These are phyloP conservation scores for Camponotus vicinus DNA, from an alignment of 1,140 invertebrate genomes.

Conservation along the genomic window DNA sequence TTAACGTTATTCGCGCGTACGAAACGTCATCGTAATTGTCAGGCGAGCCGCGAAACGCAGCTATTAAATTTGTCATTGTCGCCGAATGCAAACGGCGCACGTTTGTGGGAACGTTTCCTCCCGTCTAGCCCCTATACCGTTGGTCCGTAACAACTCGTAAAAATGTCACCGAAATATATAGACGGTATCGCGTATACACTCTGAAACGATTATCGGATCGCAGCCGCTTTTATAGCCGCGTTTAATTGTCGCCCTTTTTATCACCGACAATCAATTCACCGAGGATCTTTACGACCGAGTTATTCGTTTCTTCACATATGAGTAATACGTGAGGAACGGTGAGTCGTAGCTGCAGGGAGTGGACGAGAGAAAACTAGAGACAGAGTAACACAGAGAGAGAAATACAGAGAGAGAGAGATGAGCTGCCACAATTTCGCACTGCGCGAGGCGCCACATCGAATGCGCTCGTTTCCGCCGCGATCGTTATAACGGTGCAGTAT, in stretches of 20 bases:
- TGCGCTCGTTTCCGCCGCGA: conserved; percentile 66
- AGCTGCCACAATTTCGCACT: conserved; percentile 40
- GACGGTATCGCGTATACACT: conserved; percentile 22
- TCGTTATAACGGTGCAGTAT: conserved; percentile 67
- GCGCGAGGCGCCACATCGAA: conserved; percentile 40
- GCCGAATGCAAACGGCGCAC: conserved; percentile 55
- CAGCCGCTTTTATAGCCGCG: not conserved
- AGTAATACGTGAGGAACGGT: conserved; percentile 37
- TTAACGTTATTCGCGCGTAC: conserved; percentile 28
- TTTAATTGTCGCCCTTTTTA: conserved; percentile 68
- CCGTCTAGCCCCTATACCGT: not conserved
- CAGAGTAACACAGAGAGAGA: not conserved
- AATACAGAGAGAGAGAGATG: conserved; percentile 28
- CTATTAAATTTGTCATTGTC: conserved; percentile 64
- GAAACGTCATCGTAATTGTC: conserved; percentile 49
- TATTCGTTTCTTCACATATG: conserved; percentile 62
- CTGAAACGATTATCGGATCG: conserved; percentile 45
- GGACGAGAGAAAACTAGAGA: not conserved
- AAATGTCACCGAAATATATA: conserved; percentile 52
- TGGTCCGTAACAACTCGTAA: conserved; percentile 5
- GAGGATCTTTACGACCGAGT: conserved; percentile 56
- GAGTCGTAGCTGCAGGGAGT: not conserved
- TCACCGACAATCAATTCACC: conserved; percentile 59
- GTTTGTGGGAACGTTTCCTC: conserved; percentile 11
- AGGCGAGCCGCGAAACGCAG: conserved; percentile 35